A percentile compares a stretch with the other conserved stretches of the same genome.
Evolutionary conservation across 1,140 invertebrate species (phyloP).

Genomic region (Leptopilina boulardi): DNA sequence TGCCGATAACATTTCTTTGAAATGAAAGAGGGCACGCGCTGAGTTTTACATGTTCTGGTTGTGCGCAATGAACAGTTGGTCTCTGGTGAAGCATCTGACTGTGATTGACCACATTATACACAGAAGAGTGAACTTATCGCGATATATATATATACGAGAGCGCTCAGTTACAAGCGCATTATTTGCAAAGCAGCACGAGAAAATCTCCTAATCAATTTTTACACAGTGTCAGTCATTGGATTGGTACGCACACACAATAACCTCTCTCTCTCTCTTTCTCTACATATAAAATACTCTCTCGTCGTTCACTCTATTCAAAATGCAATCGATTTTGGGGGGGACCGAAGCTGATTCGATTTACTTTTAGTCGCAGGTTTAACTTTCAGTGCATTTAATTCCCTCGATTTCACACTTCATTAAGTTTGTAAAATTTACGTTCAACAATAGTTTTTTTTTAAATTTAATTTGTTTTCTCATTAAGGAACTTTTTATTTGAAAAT

Average conservation of each 20-base stretch:
- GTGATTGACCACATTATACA: slow-evolving; percentile 63
- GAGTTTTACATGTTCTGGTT: slow-evolving; percentile 23
- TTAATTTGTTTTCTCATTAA: no score
- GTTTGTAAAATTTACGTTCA: neutral
- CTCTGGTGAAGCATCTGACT: slow-evolving; percentile 61
- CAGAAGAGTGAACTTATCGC: slow-evolving; percentile 61
- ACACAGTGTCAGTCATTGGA: slow-evolving; percentile 6
- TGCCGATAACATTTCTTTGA: neutral
- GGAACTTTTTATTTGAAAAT: no score
- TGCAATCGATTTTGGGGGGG: slow-evolving; percentile 6
- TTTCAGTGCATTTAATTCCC: slow-evolving; percentile 8
- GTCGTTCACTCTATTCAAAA: neutral
- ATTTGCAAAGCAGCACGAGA: slow-evolving; percentile 25
- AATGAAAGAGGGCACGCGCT: slow-evolving; percentile 10
- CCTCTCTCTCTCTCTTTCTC: no score
- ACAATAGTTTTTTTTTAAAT: no score
- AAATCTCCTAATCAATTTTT: slow-evolving; percentile 42
- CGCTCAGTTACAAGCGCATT: slow-evolving; percentile 31
- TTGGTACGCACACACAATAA: neutral
- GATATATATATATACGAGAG: slow-evolving; percentile 46
- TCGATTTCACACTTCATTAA: neutral
- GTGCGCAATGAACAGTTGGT: slow-evolving; percentile 59
- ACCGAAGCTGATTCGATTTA: slow-evolving; percentile 3
- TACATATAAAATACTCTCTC: neutral
- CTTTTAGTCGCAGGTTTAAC: neutral